Conservation (phyloP, 2,888 invertebrate species). For the Eupithecia centaureata region DNA sequence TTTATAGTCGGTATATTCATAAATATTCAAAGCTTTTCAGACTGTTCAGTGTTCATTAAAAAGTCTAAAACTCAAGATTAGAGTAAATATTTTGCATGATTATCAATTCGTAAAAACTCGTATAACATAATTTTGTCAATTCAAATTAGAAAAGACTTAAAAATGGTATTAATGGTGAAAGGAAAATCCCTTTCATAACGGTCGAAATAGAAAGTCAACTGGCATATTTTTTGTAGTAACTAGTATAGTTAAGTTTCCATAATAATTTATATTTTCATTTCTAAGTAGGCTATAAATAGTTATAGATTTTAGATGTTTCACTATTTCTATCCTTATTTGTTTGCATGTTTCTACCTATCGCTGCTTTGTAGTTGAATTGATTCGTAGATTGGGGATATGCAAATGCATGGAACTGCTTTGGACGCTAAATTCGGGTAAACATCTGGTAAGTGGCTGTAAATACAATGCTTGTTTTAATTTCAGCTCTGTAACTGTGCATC, state of each 20-base stretch:
- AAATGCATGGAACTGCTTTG: slow-evolving; percentile 35
- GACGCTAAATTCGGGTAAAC: slow-evolving; percentile 12
- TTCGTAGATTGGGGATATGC: slow-evolving; percentile 37
- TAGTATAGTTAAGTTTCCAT: too few relatives aligned
- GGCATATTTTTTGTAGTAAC: too few relatives aligned
- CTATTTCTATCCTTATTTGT: neutral
- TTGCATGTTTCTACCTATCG: slow-evolving; percentile 9
- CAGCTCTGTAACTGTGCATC: neutral
- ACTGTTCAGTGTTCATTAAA: neutral
- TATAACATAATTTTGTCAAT: too few relatives aligned
- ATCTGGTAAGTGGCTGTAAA: slow-evolving; percentile 31
- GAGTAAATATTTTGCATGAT: too few relatives aligned
- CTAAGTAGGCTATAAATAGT: too few relatives aligned
- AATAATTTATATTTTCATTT: neutral
- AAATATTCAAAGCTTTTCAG: neutral
- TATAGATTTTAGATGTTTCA: neutral
- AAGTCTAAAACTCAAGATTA: too few relatives aligned
- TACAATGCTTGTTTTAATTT: slow-evolving; percentile 7
- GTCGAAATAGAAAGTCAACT: too few relatives aligned
- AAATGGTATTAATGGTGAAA: too few relatives aligned
- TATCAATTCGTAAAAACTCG: too few relatives aligned
- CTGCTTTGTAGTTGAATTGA: slow-evolving; percentile 28
- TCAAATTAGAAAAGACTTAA: too few relatives aligned
- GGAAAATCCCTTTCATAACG: too few relatives aligned
- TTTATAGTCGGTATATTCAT: too few relatives aligned